phyloP scores from a whole-genome alignment of 53 echinoderm and acorn worm genomes.

The Antedon mediterranea region DNA sequence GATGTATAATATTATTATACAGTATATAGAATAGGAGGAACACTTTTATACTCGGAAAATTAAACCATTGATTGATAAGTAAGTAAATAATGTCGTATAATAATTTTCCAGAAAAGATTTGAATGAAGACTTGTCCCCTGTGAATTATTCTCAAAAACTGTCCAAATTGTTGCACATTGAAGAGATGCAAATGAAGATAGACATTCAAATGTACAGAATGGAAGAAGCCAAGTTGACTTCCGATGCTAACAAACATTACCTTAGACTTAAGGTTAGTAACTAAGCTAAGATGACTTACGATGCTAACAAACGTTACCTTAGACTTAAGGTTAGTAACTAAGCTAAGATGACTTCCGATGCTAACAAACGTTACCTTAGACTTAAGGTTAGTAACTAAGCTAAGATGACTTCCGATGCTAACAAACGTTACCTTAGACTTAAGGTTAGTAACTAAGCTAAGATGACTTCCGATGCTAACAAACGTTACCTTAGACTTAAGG shows the following conservation, averaged over 20 bases:
- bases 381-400: no score
- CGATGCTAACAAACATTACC: background rate
- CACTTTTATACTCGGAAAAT: no score
- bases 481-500: no score
- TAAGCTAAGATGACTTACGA: background rate
- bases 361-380: no score
- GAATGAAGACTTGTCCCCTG: slow-evolving; percentile 37
- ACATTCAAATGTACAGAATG: slow-evolving; percentile 78
- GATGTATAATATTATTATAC: no score
- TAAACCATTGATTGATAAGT: no score
- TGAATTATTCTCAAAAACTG: slow-evolving; percentile 44
- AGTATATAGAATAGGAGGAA: no score
- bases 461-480: no score
- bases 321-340: no score
- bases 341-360: no score
- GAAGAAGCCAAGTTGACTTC: slow-evolving; percentile 3
- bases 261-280: background rate
- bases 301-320: background rate
- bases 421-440: background rate
- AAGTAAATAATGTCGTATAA: no score
- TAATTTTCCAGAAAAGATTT: background rate
- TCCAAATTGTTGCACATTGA: slow-evolving; percentile 76
- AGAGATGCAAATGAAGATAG: slow-evolving; percentile 78
- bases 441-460: no score
- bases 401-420: background rate